These are phyloP conservation scores for Arctia plantaginis DNA, from an alignment of 2,888 invertebrate genomes.

Conservation along the genomic window DNA sequence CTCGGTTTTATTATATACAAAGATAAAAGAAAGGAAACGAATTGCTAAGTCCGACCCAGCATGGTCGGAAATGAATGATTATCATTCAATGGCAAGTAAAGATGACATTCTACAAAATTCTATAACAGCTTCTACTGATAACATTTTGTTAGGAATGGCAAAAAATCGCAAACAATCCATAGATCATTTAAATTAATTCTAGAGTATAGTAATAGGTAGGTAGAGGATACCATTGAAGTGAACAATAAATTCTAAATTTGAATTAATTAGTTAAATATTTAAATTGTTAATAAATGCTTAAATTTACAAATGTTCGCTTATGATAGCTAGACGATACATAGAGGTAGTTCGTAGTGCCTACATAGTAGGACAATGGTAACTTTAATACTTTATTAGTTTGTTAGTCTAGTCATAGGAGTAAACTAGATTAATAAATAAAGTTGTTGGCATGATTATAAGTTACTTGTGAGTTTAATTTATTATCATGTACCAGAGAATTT, in stretches of 20 bases:
- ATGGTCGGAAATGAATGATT: slow-evolving; percentile 83
- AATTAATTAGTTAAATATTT: slow-evolving; percentile 46
- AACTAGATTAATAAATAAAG: slow-evolving; percentile 60
- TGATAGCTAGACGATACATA: slow-evolving; percentile 57
- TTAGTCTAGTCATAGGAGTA: slow-evolving; percentile 54
- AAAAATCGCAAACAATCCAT: slow-evolving; percentile 74
- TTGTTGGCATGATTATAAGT: slow-evolving; percentile 67
- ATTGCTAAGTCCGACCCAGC: slow-evolving; percentile 81
- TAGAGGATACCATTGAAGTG: slow-evolving; percentile 57
- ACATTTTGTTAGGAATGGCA: slow-evolving; percentile 81
- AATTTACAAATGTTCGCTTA: slow-evolving; percentile 64
- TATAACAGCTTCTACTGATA: slow-evolving; percentile 81
- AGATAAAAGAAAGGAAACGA: slow-evolving; percentile 81
- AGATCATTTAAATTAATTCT: slow-evolving; percentile 61
- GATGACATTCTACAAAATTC: slow-evolving; percentile 80
- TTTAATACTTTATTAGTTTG: slow-evolving; percentile 49
- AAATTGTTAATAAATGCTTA: slow-evolving; percentile 66
- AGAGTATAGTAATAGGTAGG: slow-evolving; percentile 45
- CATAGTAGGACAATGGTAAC: slow-evolving; percentile 55
- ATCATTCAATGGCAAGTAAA: slow-evolving; percentile 81
- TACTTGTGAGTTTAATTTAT: slow-evolving; percentile 49
- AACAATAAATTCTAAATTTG: slow-evolving; percentile 58
- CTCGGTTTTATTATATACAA: slow-evolving; percentile 78
- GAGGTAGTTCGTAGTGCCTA: slow-evolving; percentile 54
- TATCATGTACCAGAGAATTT: slow-evolving; percentile 19